Percentiles rank a stretch among this genome's conserved stretches.
Evolutionary conservation across 1,140 invertebrate genomes (phyloP).

Genomic region (Drosophila leontia): DNA sequence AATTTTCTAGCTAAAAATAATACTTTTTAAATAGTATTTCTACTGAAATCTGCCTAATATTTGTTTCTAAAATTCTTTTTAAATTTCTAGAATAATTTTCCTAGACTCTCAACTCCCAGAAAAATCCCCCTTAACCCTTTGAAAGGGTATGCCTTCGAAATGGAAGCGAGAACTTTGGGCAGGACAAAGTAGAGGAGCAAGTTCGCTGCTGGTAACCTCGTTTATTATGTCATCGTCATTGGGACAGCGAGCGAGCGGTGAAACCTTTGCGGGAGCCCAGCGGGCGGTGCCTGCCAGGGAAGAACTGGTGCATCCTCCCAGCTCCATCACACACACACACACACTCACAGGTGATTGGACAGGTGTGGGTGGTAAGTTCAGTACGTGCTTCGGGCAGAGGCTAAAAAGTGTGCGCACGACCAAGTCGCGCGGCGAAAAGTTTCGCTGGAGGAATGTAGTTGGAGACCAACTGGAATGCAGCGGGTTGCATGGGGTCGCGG

Average conservation of each 20-base stretch:
- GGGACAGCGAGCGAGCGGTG: slow-evolving; percentile 40
- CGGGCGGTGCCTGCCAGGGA: slow-evolving; percentile 24
- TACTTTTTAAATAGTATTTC: not conserved
- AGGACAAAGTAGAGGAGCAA: slow-evolving; percentile 58
- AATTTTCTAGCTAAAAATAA: not conserved
- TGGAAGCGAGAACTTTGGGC: slow-evolving; percentile 30
- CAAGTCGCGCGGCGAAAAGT: slow-evolving; percentile 48
- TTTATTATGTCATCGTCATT: slow-evolving; percentile 75
- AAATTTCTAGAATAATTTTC: not conserved
- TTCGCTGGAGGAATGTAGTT: slow-evolving; percentile 27
- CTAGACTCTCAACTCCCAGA: no score
- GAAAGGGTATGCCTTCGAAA: slow-evolving; percentile 17
- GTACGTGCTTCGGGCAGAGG: slow-evolving; percentile 37
- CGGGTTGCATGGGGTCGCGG: slow-evolving; percentile 6
- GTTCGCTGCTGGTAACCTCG: slow-evolving; percentile 64
- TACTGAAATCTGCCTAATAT: not conserved
- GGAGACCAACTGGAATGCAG: slow-evolving; percentile 40
- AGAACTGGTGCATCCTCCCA: slow-evolving; percentile 4
- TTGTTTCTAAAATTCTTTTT: not conserved
- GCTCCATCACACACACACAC: not conserved
- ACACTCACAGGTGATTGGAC: slow-evolving; percentile 26
- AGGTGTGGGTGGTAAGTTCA: slow-evolving; percentile 16
- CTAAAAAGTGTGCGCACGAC: slow-evolving; percentile 48
- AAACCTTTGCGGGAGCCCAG: slow-evolving; percentile 57
- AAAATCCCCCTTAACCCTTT: no score